A percentile compares a stretch with the other conserved stretches of the same genome.
Conservation (phyloP, 2,888 invertebrate species). For the Machimus rusticus region DNA sequence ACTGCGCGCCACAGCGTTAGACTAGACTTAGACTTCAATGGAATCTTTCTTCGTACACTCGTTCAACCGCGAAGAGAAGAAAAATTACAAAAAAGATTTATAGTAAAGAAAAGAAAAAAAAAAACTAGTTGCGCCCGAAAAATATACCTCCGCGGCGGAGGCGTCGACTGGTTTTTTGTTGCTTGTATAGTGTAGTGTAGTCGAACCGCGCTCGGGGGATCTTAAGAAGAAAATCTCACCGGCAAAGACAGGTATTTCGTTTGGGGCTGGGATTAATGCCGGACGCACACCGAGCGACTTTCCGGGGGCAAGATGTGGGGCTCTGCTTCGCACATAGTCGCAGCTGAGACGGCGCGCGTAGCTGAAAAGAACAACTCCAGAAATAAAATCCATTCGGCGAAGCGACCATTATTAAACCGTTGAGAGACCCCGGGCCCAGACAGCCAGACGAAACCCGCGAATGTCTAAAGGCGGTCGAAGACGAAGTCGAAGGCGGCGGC, state of each 20-base stretch:
- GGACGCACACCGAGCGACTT: neutral
- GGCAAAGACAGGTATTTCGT: neutral
- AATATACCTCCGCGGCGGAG: neutral
- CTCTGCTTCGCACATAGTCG: neutral
- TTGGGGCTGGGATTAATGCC: neutral
- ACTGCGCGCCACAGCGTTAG: neutral
- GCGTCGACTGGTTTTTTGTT: neutral
- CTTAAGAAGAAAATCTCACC: neutral
- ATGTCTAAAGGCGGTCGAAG: neutral
- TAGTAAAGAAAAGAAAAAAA: neutral
- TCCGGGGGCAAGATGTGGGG: neutral
- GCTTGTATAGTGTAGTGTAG: no score
- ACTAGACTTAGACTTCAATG: neutral
- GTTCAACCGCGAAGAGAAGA: neutral
- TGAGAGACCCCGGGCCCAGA: neutral
- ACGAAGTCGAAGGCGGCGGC: neutral
- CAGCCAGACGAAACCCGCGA: slow-evolving; percentile 7
- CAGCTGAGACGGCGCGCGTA: neutral
- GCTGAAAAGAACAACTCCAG: neutral
- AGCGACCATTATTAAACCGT: neutral
- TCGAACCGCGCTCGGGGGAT: neutral
- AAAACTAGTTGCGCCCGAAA: neutral
- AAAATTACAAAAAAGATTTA: neutral
- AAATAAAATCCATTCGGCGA: slow-evolving; percentile 15
- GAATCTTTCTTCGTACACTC: neutral